phyloP scores from a whole-genome alignment of 2,888 invertebrate genomes.

The Anticlea derivata region DNA sequence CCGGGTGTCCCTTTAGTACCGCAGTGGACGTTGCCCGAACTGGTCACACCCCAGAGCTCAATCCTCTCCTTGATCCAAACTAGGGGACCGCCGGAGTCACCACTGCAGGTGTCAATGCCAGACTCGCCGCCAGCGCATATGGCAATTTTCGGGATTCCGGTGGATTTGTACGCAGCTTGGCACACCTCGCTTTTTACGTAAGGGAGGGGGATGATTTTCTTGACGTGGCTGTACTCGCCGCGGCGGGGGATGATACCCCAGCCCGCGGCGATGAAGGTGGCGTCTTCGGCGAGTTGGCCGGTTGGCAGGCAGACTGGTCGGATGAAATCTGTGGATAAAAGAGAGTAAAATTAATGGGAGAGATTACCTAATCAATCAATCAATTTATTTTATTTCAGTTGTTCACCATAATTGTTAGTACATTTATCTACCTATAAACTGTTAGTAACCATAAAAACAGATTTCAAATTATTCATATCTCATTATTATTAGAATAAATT shows the following conservation, averaged over 20 bases:
- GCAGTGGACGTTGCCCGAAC: slow-evolving; percentile 51
- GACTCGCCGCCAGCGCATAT: slow-evolving; percentile 62
- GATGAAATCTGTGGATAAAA: slow-evolving; percentile 56
- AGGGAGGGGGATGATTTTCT: slow-evolving; percentile 55
- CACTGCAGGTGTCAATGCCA: slow-evolving; percentile 57
- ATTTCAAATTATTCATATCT: too few species aligned
- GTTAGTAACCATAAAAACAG: too few species aligned
- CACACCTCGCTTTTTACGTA: slow-evolving; percentile 44
- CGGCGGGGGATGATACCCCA: slow-evolving; percentile 52
- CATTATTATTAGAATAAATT: too few species aligned
- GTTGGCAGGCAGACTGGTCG: slow-evolving; percentile 60
- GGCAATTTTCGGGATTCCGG: slow-evolving; percentile 42
- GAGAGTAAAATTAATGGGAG: not conserved
- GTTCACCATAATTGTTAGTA: too few species aligned
- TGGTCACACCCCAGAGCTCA: slow-evolving; percentile 58
- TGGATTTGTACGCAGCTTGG: slow-evolving; percentile 38
- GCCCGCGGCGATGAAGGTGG: slow-evolving; percentile 50
- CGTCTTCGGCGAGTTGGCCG: slow-evolving; percentile 29
- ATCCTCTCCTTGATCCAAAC: slow-evolving; percentile 41
- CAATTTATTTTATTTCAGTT: too few species aligned
- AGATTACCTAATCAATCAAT: too few species aligned
- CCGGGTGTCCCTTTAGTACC: slow-evolving; percentile 55
- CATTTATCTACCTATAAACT: too few species aligned
- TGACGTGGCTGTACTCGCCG: slow-evolving; percentile 47
- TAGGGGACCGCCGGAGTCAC: slow-evolving; percentile 65